Percentiles rank a stretch among this genome's conserved stretches.
Evolutionary conservation across 2,888 invertebrate species (phyloP).

Genomic region (Nebria salina): DNA sequence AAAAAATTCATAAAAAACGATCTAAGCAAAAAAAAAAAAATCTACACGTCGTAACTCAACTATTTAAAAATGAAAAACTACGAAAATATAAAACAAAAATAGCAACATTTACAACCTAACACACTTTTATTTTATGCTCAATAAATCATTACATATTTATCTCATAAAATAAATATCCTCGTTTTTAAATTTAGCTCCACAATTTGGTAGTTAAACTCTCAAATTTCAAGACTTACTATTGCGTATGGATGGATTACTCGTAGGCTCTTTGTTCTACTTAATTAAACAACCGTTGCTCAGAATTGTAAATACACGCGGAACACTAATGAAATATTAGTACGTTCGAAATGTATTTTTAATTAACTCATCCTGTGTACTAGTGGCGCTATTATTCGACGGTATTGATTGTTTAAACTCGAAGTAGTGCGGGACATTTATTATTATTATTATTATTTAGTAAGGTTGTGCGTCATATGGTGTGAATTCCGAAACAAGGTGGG

Average conservation of each 20-base stretch:
- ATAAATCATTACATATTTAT: neutral
- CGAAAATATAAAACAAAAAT: neutral
- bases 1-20: neutral
- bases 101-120: neutral
- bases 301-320: no score
- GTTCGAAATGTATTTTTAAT: no score
- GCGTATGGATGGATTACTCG: neutral
- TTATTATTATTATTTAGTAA: neutral
- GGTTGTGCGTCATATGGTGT: neutral
- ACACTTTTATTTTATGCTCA: neutral
- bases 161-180: neutral
- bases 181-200: neutral
- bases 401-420: no score
- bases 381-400: no score
- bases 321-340: no score
- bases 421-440: no score
- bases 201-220: no score
- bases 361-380: no score
- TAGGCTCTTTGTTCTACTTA: neutral
- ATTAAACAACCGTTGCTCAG: no score
- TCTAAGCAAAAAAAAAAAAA: neutral
- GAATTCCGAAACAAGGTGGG: neutral
- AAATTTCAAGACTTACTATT: no score
- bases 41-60: neutral
- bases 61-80: neutral